These are phyloP conservation scores for Ypsolopha sequella DNA, from an alignment of 2,888 invertebrate species.

Conservation along the genomic window DNA sequence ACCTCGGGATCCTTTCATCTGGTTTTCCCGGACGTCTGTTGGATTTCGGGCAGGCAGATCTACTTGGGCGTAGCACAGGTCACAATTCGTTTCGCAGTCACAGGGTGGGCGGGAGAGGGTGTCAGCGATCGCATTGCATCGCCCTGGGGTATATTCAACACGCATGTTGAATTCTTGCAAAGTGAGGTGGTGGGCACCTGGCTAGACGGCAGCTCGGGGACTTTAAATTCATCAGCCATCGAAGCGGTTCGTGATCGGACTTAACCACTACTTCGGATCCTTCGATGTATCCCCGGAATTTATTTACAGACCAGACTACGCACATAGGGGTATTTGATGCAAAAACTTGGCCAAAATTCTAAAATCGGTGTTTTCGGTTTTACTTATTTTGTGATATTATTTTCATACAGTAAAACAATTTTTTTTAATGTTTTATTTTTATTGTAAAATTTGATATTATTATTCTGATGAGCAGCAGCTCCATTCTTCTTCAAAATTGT, in stretches of 20 bases:
- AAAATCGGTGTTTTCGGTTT: too few relatives aligned
- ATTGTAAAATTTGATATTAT: too few relatives aligned
- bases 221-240: slow-evolving; percentile 33
- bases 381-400: too few relatives aligned
- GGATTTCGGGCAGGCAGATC: slow-evolving; percentile 3
- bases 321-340: too few relatives aligned
- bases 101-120: slow-evolving; percentile 21
- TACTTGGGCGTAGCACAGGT: background rate
- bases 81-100: slow-evolving; percentile 2
- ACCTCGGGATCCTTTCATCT: slow-evolving; percentile 13
- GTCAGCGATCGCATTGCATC: slow-evolving; percentile 26
- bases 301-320: slow-evolving; percentile 23
- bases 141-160: slow-evolving; percentile 19
- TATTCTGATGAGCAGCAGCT: too few relatives aligned
- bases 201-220: slow-evolving; percentile 35
- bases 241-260: slow-evolving; percentile 40
- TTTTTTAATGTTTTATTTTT: too few relatives aligned
- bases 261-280: slow-evolving; percentile 34
- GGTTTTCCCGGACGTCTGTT: slow-evolving; percentile 5
- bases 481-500: too few relatives aligned
- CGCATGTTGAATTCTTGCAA: slow-evolving; percentile 29
- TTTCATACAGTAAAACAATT: too few relatives aligned
- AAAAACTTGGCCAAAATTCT: too few relatives aligned
- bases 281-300: slow-evolving; percentile 36
- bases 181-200: slow-evolving; percentile 35